Percentiles rank a stretch among this genome's conserved stretches.
Evolutionary conservation across 2,888 invertebrate genomes (phyloP).

Genomic region (Chouioia cunea): DNA sequence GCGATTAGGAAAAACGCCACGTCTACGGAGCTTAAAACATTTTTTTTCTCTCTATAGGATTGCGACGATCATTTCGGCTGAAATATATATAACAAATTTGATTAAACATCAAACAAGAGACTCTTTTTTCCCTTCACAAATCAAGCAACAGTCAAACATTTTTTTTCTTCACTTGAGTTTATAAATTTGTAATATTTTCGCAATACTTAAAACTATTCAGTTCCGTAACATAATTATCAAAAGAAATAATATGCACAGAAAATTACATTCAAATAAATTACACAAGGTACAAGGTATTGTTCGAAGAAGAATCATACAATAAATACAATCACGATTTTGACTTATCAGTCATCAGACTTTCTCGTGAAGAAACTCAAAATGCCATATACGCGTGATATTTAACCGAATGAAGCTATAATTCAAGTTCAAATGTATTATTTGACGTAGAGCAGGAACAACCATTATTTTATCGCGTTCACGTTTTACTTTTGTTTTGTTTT

Average conservation of each 20-base stretch:
- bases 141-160: constrained; percentile 43
- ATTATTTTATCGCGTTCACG: constrained; percentile 20
- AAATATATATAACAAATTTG: constrained; percentile 38
- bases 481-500: constrained; percentile 4
- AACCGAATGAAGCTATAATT: constrained; percentile 13
- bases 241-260: constrained; percentile 20
- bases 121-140: constrained; percentile 30
- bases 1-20: constrained; percentile 45
- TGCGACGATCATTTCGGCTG: constrained; percentile 35
- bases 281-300: constrained; percentile 25
- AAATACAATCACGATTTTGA: constrained; percentile 28
- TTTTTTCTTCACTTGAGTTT: constrained; percentile 25
- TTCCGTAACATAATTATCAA: constrained; percentile 5
- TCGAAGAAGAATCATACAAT: constrained; percentile 13
- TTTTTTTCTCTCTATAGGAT: constrained; percentile 32
- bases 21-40: constrained; percentile 36
- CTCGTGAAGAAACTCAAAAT: constrained; percentile 31
- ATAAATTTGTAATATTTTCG: constrained; percentile 27
- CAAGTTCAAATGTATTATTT: constrained; percentile 23
- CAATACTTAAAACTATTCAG: constrained; percentile 25
- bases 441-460: constrained; percentile 44
- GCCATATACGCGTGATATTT: constrained; percentile 3
- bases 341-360: constrained; percentile 47
- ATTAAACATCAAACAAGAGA: constrained; percentile 43
- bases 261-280: not conserved